Conservation (phyloP, 2,797 vertebrate species). For the Etheostoma perlongum region DNA sequence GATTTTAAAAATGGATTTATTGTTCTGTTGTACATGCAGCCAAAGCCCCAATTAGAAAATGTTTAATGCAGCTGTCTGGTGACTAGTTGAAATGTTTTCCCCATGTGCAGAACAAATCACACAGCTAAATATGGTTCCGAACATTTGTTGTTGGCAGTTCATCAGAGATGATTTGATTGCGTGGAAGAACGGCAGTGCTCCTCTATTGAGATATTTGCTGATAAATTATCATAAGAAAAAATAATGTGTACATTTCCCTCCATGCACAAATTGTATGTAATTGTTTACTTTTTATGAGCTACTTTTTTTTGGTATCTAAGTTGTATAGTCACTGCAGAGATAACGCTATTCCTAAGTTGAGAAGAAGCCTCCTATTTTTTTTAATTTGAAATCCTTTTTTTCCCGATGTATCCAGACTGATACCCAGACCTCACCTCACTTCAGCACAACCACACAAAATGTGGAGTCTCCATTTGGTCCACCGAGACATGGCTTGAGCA, state of each 20-base stretch:
- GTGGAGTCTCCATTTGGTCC: conserved; percentile 41
- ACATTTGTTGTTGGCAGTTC: conserved; percentile 46
- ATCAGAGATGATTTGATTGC: conserved; percentile 35
- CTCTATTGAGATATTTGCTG: conserved; percentile 2
- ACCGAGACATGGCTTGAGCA: conserved; percentile 42
- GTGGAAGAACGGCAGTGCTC: not conserved
- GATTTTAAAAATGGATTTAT: conserved; percentile 31
- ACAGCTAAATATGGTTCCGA: conserved; percentile 29
- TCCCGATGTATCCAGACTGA: conserved; percentile 24
- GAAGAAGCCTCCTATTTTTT: conserved; percentile 11
- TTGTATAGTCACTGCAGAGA: conserved; percentile 4
- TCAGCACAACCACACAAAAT: conserved; percentile 35
- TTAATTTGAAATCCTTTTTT: conserved; percentile 30
- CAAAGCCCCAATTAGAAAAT: conserved; percentile 45
- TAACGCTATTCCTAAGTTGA: not conserved
- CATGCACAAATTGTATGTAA: not conserved
- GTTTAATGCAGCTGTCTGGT: conserved; percentile 60
- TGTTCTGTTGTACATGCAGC: conserved; percentile 30
- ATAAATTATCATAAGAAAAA: conserved; percentile 26
- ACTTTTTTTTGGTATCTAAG: not conserved
- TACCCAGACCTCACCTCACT: conserved; percentile 5
- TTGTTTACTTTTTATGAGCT: conserved; percentile 11
- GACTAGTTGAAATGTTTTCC: conserved; percentile 33
- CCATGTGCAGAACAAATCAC: conserved; percentile 53
- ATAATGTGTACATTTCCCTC: conserved; percentile 4